phyloP scores from a whole-genome alignment of 2,888 invertebrate species.

The Eilema griseolum region DNA sequence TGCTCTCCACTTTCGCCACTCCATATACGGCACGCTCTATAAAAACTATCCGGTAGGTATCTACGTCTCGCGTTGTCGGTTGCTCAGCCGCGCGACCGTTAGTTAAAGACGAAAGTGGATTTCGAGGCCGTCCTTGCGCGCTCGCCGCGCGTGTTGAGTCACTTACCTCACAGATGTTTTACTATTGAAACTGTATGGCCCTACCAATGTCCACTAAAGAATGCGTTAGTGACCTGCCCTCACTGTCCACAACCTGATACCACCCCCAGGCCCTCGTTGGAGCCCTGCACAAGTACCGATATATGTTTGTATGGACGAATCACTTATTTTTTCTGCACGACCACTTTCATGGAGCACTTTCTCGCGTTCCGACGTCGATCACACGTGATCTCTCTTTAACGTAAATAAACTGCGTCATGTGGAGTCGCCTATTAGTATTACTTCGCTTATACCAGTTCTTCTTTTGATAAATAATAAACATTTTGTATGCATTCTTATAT shows the following conservation, averaged over 20 bases:
- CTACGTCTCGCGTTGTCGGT: background rate
- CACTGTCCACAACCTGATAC: background rate
- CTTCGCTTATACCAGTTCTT: background rate
- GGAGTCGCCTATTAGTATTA: background rate
- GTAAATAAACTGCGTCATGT: background rate
- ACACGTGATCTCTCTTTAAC: conserved; percentile 17
- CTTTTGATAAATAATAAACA: background rate
- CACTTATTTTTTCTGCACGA: conserved; percentile 38
- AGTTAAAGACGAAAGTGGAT: conserved; percentile 29
- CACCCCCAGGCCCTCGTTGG: conserved; percentile 15
- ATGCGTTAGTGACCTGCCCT: conserved; percentile 9
- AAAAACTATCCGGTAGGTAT: conserved; percentile 2
- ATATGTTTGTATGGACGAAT: conserved; percentile 20
- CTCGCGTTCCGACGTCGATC: conserved; percentile 37
- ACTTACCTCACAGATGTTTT: background rate
- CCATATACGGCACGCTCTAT: background rate
- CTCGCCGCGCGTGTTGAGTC: conserved; percentile 19
- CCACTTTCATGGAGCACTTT: conserved; percentile 51
- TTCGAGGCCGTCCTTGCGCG: conserved; percentile 36
- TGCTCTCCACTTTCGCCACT: conserved; percentile 4
- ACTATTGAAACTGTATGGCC: background rate
- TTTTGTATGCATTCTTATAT: background rate
- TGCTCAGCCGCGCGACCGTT: background rate
- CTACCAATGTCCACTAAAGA: conserved; percentile 20
- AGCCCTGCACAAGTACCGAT: conserved; percentile 3